Evolutionary conservation across 2,797 vertebrate species (phyloP), one percentile per base, ranked within the genome.

Genomic region (Diceros bicornis): DNA sequence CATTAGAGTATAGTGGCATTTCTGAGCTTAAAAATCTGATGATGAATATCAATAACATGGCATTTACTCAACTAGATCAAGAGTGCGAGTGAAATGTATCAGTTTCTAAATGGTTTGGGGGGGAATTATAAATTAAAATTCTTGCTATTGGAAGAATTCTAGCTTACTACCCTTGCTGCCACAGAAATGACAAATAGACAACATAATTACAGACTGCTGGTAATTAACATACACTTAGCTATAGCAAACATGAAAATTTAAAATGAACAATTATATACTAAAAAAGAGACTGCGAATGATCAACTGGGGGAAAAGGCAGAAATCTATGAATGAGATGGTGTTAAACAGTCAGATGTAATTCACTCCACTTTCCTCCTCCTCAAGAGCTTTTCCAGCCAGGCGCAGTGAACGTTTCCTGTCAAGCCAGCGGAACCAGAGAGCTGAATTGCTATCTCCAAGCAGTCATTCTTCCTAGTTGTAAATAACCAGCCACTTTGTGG

Each of bases 191-290:
- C 96, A 97, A 44, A 92, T 1, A 97, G 97, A 98, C 96, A 95
- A 86, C 91, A 29, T 97, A 97, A 98, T 97, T 96, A 91, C 92
- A 94, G 72, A 84, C 91, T 96, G 94, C 89, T 0, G 11, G 86
- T 96, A 97, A 96, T 98, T 97, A 98, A 96, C 97, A 97, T 25
- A 86, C 84, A 96, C 84, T 93, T 96, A 95, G 92, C 96, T 86
- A 91, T 0, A 75, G 93, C 97, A 97, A 97, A 97, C 92, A 91
- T 0, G 68, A 89, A 95, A 50, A 97, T 92, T 92, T 87, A 95
- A 97, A 93, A 94, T 77, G 96, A 98, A 97, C 92, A 91, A 97
- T 88, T 96, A 97, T 21, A 95, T 62, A 95, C 88, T 84, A 69
- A 97, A 93, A 95, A 79, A 64, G 72, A 94, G 62, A 61, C 68